Conservation (phyloP, 2,888 invertebrate genomes). For the Pammene fasciana region DNA sequence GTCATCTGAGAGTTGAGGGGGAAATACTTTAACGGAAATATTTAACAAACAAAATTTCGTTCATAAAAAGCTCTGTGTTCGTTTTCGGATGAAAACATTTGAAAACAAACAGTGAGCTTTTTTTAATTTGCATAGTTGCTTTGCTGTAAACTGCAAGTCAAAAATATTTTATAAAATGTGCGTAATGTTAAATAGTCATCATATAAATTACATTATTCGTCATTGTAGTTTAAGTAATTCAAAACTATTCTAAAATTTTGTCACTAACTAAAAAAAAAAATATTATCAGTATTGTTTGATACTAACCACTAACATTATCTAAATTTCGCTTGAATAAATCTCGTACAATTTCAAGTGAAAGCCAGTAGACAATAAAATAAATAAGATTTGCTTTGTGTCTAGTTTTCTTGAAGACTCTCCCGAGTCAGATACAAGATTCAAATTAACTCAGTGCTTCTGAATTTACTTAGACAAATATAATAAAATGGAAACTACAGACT, state of each 20-base stretch:
- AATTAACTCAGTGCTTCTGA: conserved; percentile 7
- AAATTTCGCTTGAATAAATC: conserved; percentile 13
- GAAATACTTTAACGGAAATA: background rate
- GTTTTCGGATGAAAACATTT: too few relatives aligned
- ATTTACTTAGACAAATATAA: conserved; percentile 15
- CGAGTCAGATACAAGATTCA: conserved; percentile 10
- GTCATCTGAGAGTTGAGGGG: background rate
- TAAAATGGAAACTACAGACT: background rate
- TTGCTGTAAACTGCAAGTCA: too few relatives aligned
- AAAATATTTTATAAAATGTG: too few relatives aligned
- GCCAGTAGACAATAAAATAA: conserved; percentile 29
- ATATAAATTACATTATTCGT: too few relatives aligned
- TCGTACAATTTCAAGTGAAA: conserved; percentile 3
- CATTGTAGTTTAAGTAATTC: too few relatives aligned
- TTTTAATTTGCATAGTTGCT: background rate
- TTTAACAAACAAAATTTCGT: too few relatives aligned
- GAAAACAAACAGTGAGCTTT: too few relatives aligned
- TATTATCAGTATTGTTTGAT: background rate
- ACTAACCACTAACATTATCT: background rate
- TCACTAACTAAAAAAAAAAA: background rate
- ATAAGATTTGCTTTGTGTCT: conserved; percentile 24
- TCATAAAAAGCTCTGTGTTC: too few relatives aligned
- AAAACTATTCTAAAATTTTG: too few relatives aligned
- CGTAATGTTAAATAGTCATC: too few relatives aligned
- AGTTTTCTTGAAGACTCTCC: background rate